Evolutionary conservation across 2,113 vertebrate genomes (phyloP).

Genomic region (Platysternon megacephalum): DNA sequence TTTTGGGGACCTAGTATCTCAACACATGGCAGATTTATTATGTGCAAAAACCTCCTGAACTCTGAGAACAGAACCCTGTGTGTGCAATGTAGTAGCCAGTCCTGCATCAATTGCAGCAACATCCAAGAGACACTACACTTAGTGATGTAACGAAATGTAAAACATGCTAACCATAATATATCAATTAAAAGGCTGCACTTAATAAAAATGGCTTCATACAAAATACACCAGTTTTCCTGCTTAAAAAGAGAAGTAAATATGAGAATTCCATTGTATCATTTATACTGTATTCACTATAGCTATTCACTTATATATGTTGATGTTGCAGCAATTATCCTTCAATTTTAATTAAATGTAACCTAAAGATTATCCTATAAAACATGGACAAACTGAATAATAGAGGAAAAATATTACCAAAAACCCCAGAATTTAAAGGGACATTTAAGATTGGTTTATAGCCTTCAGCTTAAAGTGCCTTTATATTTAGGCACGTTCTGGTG

Average conservation of each 20-base stretch:
- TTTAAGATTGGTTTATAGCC: conserved; percentile 30
- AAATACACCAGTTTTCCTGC: conserved; percentile 56
- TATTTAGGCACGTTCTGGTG: conserved; percentile 71
- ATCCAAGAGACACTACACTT: conserved; percentile 11
- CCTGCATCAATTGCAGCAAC: conserved; percentile 16
- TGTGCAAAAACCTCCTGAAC: conserved; percentile 41
- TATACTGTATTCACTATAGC: conserved; percentile 1
- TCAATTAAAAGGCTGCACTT: conserved; percentile 47
- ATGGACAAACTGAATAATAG: conserved; percentile 60
- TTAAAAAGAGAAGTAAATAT: conserved; percentile 66
- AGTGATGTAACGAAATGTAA: conserved; percentile 42
- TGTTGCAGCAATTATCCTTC: conserved; percentile 43
- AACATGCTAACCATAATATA: neutral
- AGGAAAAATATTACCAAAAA: conserved; percentile 44
- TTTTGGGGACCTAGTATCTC: conserved; percentile 27
- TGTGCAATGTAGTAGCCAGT: conserved; percentile 28
- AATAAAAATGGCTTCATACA: conserved; percentile 47
- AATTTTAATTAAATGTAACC: conserved; percentile 65
- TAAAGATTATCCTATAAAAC: conserved; percentile 68
- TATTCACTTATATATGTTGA: conserved; percentile 27
- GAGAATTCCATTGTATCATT: conserved; percentile 45
- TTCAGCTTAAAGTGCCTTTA: conserved; percentile 70
- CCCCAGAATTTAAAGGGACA: conserved; percentile 29
- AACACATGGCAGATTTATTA: conserved; percentile 12
- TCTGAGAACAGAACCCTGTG: conserved; percentile 32